Conservation (phyloP, 2,113 vertebrate genomes). For the Phyllopteryx taeniolatus region DNA sequence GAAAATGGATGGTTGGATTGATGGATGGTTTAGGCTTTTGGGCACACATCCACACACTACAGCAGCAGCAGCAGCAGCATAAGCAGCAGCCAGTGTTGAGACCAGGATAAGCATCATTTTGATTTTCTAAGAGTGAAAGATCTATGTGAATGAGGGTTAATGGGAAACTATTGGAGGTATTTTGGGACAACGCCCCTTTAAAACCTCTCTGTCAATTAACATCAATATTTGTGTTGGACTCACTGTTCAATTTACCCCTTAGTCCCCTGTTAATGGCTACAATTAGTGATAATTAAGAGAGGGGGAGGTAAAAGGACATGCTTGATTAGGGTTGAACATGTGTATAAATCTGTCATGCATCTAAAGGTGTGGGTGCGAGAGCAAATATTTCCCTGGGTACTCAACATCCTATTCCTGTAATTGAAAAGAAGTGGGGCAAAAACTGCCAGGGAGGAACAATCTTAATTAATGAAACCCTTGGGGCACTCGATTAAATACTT, state of each 20-base stretch:
- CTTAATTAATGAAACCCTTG: not conserved
- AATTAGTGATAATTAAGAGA: slow-evolving; percentile 87
- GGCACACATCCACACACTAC: not conserved
- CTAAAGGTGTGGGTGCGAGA: slow-evolving; percentile 1
- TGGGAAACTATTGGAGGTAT: slow-evolving; percentile 61
- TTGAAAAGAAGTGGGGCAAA: not conserved
- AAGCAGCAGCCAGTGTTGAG: slow-evolving; percentile 23
- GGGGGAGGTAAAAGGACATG: slow-evolving; percentile 11
- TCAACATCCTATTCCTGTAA: not conserved
- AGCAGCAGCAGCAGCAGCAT: not conserved
- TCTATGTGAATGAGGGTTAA: slow-evolving; percentile 73
- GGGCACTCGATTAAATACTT: not conserved
- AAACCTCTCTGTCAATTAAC: slow-evolving; percentile 62
- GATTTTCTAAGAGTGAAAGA: slow-evolving; percentile 49
- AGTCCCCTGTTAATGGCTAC: slow-evolving; percentile 84
- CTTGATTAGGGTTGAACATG: slow-evolving; percentile 15
- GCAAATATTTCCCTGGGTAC: not conserved
- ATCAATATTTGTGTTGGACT: slow-evolving; percentile 74
- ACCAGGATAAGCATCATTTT: slow-evolving; percentile 49
- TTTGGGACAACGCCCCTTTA: slow-evolving; percentile 39
- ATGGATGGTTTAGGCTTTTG: too few species aligned
- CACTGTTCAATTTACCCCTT: slow-evolving; percentile 76
- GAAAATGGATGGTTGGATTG: too few species aligned
- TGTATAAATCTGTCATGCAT: slow-evolving; percentile 16
- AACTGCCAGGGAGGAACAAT: not conserved